Conservation (phyloP, 2,797 vertebrate genomes). For the Calcarius lapponicus region DNA sequence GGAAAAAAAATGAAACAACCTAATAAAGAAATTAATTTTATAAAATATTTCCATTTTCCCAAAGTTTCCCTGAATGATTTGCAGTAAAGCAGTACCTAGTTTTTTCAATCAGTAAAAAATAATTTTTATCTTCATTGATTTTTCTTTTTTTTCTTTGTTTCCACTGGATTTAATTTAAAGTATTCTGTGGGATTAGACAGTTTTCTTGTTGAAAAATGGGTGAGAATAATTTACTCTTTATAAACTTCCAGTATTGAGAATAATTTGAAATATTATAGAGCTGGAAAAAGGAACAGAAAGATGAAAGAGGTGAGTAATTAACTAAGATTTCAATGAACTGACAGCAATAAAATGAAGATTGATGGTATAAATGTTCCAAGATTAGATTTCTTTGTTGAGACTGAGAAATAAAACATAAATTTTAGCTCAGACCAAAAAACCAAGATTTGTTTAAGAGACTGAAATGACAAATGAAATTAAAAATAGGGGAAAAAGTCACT, state of each 20-base stretch:
- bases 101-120: not conserved
- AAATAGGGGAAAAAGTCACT: not conserved
- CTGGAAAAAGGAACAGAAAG: not conserved
- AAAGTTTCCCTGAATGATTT: not conserved
- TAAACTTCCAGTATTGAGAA: not conserved
- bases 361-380: not conserved
- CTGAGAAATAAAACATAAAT: not conserved
- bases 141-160: not conserved
- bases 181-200: not conserved
- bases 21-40: not conserved
- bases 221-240: not conserved
- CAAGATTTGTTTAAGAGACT: not conserved
- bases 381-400: not conserved
- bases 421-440: not conserved
- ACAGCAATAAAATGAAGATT: not conserved
- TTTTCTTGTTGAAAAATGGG: not conserved
- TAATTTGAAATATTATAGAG: not conserved
- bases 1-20: not conserved
- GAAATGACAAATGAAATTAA: not conserved
- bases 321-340: not conserved
- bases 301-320: not conserved
- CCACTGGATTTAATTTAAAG: not conserved
- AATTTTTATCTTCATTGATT: not conserved
- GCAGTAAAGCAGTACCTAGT: not conserved
- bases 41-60: not conserved